phyloP scores from a whole-genome alignment of 1,140 invertebrate genomes.

The Anagrus nilaparvatae region DNA sequence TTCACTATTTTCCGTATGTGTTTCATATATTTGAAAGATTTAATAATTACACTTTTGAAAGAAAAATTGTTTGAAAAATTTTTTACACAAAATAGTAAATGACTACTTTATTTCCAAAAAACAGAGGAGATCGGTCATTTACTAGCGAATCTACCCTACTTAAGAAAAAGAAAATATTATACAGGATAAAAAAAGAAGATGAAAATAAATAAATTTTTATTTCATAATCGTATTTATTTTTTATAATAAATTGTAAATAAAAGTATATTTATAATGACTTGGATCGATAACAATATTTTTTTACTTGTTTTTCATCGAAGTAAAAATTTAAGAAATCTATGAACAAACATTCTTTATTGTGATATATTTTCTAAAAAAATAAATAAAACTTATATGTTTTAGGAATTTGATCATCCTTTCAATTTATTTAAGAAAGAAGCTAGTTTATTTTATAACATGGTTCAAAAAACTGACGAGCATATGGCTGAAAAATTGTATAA shows the following conservation, averaged over 20 bases:
- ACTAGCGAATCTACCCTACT: too few species aligned
- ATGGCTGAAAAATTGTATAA: slow-evolving; percentile 49
- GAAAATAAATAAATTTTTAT: not conserved
- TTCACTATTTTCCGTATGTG: too few species aligned
- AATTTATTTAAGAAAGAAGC: slow-evolving; percentile 45
- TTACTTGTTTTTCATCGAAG: not conserved
- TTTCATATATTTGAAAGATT: too few species aligned
- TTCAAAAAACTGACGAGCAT: slow-evolving; percentile 52
- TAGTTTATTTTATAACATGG: slow-evolving; percentile 50
- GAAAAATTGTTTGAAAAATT: too few species aligned
- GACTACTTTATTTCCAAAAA: too few species aligned
- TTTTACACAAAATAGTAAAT: too few species aligned
- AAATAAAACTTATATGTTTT: slow-evolving; percentile 20
- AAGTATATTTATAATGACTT: not conserved
- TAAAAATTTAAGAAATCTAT: not conserved
- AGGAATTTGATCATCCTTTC: slow-evolving; percentile 57
- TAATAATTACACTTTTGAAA: too few species aligned
- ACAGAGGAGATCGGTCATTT: too few species aligned
- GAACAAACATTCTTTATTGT: too few species aligned
- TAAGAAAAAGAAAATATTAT: too few species aligned
- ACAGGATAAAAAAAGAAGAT: too few species aligned
- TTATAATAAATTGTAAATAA: not conserved
- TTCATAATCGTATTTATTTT: not conserved
- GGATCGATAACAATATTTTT: not conserved
- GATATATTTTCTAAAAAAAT: not conserved